Evolutionary conservation across 2,797 vertebrate species (phyloP), one percentile per base, ranked within the genome.

Genomic region (Pantherophis vulpinus): DNA sequence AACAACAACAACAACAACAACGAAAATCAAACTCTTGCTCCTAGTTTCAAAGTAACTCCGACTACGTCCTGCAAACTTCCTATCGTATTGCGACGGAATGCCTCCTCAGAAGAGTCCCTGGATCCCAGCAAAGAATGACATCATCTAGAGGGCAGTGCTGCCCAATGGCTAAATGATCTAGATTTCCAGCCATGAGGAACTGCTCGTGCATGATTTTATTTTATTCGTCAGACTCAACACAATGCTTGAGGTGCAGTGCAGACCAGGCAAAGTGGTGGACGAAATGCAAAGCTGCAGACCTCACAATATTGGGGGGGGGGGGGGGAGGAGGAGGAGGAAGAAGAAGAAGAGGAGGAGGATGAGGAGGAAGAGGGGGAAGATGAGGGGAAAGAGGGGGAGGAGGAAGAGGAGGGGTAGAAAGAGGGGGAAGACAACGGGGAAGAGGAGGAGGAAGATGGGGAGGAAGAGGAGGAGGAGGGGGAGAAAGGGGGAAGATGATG

Each of bases 331-430:
- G 55, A 13, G 3, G 55, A 13, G 0, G 55, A 55, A 11, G 12
- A 4, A 1, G 13, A 2, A 0, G 14, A 58, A 1, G 13, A 58
- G 9, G 56, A 58, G 4, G 58, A 3, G 5, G 58, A 18, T 0
- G 37, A 37, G 37, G 37, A 37, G 3, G 56, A 56, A 13, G 56
- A 16, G 56, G 18, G 6, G 6, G 58, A 59, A 5, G 6, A 20
- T 0, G 18, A 59, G 25, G 54, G 32, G 3, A 56, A 56, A 56
- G 12, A n/a, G 10, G 0, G 5, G 37, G 60, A 55, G n/a, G n/a
- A n/a, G n/a, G n/a, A n/a, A n/a, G 25, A 60, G 32, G n/a, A 29
- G n/a, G 42, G 56, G 56, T 0, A 14, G 3, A 56, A 56, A 56
- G 12, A 56, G 10, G 0, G 5, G 37, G 60, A 55, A 29, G 54